Conservation (phyloP, 2,113 vertebrate species). For the Opisthocomus hoazin region DNA sequence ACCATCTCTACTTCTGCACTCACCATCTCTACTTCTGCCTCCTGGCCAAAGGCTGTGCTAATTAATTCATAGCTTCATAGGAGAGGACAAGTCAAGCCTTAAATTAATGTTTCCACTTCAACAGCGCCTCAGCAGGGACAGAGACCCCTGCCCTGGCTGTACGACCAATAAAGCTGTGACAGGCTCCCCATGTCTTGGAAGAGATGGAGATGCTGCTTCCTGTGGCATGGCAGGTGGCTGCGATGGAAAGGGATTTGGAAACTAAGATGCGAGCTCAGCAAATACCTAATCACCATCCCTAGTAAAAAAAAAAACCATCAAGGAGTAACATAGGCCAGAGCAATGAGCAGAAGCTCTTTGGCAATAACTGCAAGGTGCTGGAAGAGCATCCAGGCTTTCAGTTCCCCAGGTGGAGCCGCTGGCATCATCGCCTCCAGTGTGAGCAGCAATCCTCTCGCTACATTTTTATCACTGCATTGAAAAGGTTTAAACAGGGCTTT, state of each 20-base stretch:
- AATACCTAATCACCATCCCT: background rate
- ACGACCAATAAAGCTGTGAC: background rate
- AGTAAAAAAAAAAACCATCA: background rate
- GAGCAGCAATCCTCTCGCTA: fast-evolving
- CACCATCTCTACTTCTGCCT: background rate
- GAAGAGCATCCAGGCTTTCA: background rate
- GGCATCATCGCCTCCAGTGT: fast-evolving
- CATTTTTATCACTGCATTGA: background rate
- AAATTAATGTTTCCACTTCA: slow-evolving; percentile 21
- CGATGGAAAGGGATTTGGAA: background rate
- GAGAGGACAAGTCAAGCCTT: background rate
- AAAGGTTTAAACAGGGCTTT: background rate
- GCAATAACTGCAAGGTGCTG: background rate
- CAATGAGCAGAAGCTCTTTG: background rate
- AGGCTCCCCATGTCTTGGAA: background rate
- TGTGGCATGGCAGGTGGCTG: background rate
- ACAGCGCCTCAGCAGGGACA: background rate
- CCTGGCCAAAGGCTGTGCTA: background rate
- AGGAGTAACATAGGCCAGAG: background rate
- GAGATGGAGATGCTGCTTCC: background rate
- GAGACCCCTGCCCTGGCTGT: background rate
- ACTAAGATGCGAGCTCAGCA: background rate
- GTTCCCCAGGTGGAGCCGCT: background rate
- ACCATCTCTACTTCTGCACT: fast-evolving
- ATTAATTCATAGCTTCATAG: background rate